Percentiles rank a stretch among this genome's conserved stretches.
Conservation (phyloP, 2,888 invertebrate species). For the Cephus pulcher region DNA sequence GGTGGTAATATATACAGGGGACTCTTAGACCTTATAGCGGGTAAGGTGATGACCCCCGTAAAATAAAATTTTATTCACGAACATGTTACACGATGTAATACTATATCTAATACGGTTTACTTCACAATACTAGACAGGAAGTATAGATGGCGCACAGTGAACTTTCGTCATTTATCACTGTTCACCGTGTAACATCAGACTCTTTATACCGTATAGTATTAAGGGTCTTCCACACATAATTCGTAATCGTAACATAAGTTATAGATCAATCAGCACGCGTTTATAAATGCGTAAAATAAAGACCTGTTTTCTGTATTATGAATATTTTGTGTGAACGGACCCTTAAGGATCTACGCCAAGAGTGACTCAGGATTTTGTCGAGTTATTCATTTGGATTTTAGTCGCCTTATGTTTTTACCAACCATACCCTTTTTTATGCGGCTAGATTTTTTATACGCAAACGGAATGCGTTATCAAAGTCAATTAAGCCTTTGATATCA, state of each 20-base stretch:
- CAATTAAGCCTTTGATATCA: neutral
- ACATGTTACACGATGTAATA: neutral
- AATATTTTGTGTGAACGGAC: neutral
- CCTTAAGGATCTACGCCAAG: neutral
- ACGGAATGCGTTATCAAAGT: constrained; percentile 32
- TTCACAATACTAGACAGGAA: neutral
- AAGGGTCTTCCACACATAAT: neutral
- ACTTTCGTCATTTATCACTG: neutral
- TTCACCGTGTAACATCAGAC: neutral
- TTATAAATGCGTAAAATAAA: neutral
- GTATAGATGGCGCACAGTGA: neutral
- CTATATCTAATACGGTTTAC: neutral
- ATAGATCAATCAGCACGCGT: neutral
- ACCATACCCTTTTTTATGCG: neutral
- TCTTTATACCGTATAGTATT: neutral
- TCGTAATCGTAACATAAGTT: too few species aligned
- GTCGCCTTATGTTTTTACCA: neutral
- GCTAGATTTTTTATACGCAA: constrained; percentile 24
- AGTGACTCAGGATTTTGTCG: neutral
- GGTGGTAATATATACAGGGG: neutral
- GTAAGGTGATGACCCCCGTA: neutral
- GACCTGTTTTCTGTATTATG: neutral
- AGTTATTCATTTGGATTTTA: neutral
- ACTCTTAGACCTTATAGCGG: neutral
- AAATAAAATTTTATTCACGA: neutral